A percentile compares a stretch with the other conserved stretches of the same genome.
Conservation (phyloP, 1,140 invertebrate species). For the Diorhabda sublineata region DNA sequence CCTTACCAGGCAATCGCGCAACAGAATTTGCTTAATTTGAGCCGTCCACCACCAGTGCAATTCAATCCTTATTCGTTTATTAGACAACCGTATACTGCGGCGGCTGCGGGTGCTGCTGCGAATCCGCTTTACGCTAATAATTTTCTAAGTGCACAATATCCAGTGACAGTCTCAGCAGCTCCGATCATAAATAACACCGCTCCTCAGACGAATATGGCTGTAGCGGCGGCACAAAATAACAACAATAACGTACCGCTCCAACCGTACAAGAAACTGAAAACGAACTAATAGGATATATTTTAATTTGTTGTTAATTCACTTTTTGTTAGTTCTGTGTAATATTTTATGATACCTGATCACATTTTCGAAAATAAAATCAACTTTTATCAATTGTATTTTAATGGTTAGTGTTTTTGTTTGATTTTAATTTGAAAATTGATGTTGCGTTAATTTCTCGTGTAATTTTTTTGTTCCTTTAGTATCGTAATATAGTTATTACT, state of each 20-base stretch:
- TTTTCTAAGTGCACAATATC: conserved; percentile 46
- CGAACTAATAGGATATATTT: conserved; percentile 57
- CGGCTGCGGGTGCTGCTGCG: conserved; percentile 43
- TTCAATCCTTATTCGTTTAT: conserved; percentile 51
- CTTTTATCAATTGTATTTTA: conserved; percentile 7
- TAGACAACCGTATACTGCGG: conserved; percentile 29
- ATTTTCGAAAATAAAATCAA: background rate
- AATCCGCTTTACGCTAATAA: conserved; percentile 45
- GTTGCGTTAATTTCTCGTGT: background rate
- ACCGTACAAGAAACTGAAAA: conserved; percentile 84
- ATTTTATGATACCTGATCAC: conserved; percentile 17
- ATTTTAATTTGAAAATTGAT: background rate
- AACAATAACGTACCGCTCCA: conserved; percentile 63
- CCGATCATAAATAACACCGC: conserved; percentile 38
- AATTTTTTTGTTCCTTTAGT: too few relatives aligned
- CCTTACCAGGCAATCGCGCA: conserved; percentile 41
- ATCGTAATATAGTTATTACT: too few relatives aligned
- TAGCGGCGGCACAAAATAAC: conserved; percentile 45
- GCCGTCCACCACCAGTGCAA: conserved; percentile 51
- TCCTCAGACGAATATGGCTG: conserved; percentile 38
- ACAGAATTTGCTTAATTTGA: conserved; percentile 56
- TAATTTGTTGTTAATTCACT: conserved; percentile 18
- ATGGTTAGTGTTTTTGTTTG: conserved; percentile 12
- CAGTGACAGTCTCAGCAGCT: conserved; percentile 41
- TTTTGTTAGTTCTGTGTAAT: conserved; percentile 32